Conservation (phyloP, 2,888 invertebrate genomes). For the Cataglyphis rosenhaueri region DNA sequence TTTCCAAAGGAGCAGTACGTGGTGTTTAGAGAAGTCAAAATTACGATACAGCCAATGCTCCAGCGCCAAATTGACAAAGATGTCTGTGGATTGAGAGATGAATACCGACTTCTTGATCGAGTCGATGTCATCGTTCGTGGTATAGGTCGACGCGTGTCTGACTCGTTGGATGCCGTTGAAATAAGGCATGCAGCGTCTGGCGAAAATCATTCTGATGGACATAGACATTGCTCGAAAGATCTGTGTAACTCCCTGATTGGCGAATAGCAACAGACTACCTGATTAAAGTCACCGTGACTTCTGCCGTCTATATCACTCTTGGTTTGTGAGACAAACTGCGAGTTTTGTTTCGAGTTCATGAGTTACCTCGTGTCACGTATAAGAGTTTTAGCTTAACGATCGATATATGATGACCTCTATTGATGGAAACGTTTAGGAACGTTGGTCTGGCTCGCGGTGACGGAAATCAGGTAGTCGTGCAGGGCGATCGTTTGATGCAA, state of each 20-base stretch:
- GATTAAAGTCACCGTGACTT: not conserved
- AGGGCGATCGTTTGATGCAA: constrained; percentile 95
- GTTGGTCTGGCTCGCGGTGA: constrained; percentile 92
- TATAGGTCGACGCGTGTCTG: constrained; percentile 51
- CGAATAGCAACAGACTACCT: not conserved
- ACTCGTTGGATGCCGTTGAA: constrained; percentile 18
- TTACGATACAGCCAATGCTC: constrained; percentile 98
- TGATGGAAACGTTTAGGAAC: constrained; percentile 69
- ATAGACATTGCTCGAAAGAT: constrained; percentile 55
- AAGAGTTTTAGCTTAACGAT: constrained; percentile 56
- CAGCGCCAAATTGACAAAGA: constrained; percentile 96
- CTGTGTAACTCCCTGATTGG: not conserved
- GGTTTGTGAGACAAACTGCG: not conserved
- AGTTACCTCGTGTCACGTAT: not conserved
- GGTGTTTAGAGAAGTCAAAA: constrained; percentile 93
- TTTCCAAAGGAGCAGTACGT: constrained; percentile 96
- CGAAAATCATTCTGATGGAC: constrained; percentile 46
- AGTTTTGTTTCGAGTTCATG: not conserved
- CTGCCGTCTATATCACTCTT: constrained; percentile 28
- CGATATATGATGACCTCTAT: constrained; percentile 54
- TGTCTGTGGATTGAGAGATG: constrained; percentile 96
- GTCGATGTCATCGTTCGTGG: constrained; percentile 71
- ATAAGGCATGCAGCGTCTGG: constrained; percentile 24
- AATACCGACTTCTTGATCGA: constrained; percentile 94
- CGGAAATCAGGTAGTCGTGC: constrained; percentile 94